Percentiles rank a stretch among this genome's conserved stretches.
Conservation (phyloP, 2,888 invertebrate species). For the Rhopalosiphum nymphaeae region DNA sequence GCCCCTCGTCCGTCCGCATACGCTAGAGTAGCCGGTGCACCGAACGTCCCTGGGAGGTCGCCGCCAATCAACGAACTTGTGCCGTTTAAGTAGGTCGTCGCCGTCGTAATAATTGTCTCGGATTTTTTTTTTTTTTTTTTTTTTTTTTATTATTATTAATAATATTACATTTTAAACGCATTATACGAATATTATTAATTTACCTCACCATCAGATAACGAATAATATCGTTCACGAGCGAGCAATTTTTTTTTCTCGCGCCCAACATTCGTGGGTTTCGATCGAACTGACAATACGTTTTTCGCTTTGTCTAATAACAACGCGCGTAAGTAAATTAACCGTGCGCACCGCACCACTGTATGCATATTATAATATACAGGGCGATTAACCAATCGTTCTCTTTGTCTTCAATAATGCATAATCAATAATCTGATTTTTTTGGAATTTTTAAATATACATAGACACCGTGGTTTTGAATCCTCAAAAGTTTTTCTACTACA, state of each 20-base stretch:
- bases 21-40: neutral
- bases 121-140: conserved; percentile 3
- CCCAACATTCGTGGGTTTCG: neutral
- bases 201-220: neutral
- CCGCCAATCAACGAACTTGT: conserved; percentile 49
- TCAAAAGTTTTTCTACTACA: neutral
- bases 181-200: neutral
- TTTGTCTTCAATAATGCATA: neutral
- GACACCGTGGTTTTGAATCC: neutral
- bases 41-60: conserved; percentile 55
- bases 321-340: neutral
- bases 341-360: neutral
- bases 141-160: neutral
- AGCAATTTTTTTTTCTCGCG: neutral
- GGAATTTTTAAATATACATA: neutral
- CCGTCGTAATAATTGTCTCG: conserved; percentile 20
- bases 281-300: neutral
- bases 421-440: neutral
- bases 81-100: conserved; percentile 53
- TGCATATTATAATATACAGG: neutral
- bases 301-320: neutral
- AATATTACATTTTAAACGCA: conserved; percentile 15
- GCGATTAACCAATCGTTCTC: neutral
- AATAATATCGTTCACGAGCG: neutral
- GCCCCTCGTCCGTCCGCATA: conserved; percentile 22